Percentiles rank a stretch among this genome's conserved stretches.
These are phyloP conservation scores for Chloroceryle inda DNA, from an alignment of 2,797 vertebrate genomes.

Conservation along the genomic window DNA sequence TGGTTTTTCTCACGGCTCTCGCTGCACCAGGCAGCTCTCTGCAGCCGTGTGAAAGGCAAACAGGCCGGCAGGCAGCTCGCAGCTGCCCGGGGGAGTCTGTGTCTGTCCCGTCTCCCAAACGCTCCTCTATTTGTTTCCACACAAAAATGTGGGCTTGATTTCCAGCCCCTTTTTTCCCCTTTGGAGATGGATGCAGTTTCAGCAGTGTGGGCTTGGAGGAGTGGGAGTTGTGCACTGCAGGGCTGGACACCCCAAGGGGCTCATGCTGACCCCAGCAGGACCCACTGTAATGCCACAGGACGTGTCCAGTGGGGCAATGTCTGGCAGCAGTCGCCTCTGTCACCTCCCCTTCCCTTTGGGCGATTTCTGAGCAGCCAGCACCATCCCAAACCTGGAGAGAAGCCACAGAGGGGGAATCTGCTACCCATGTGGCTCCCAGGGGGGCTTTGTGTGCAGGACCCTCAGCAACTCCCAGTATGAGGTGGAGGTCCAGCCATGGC, in stretches of 20 bases:
- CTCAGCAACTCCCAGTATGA: not conserved
- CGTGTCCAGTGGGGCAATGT: not conserved
- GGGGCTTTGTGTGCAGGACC: not conserved
- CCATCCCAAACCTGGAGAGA: not conserved
- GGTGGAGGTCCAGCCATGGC: accelerated
- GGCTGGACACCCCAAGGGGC: accelerated
- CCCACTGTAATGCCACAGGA: accelerated
- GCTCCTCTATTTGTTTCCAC: not conserved
- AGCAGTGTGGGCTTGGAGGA: not conserved
- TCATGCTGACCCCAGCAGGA: not conserved
- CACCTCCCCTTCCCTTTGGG: not conserved
- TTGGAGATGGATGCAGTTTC: not conserved
- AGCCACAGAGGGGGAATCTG: not conserved
- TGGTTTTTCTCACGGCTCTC: slow-evolving; percentile 80
- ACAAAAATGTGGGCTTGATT: not conserved
- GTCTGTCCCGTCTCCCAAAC: not conserved
- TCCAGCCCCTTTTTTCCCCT: not conserved
- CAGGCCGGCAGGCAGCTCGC: not conserved
- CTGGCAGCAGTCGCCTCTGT: not conserved
- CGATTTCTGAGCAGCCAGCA: not conserved
- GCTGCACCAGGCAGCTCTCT: slow-evolving; percentile 53
- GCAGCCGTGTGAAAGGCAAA: slow-evolving; percentile 67
- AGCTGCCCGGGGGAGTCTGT: not conserved
- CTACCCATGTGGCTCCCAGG: accelerated
- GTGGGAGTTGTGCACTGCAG: not conserved